These are phyloP conservation scores for Myotis vivesi DNA, from an alignment of 2,797 vertebrate genomes.

Conservation along the genomic window DNA sequence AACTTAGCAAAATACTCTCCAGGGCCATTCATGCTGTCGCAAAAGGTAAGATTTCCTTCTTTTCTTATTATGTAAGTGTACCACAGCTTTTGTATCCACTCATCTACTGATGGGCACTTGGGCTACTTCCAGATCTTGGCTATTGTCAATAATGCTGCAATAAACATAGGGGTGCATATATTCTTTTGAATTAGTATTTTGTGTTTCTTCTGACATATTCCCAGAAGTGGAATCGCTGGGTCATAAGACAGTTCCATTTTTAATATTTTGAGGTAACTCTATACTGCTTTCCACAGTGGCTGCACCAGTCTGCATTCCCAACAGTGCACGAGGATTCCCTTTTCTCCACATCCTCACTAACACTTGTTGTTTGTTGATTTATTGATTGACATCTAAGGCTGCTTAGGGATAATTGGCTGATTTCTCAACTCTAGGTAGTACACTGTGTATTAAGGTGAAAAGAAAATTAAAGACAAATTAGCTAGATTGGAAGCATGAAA, in stretches of 20 bases:
- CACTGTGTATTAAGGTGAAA: conserved; percentile 47
- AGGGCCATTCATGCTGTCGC: neutral
- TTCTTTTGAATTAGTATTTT: neutral
- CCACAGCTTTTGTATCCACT: neutral
- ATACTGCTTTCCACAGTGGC: neutral
- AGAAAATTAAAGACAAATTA: conserved; percentile 48
- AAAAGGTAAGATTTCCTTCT: neutral
- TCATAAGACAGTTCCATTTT: neutral
- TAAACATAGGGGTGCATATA: neutral
- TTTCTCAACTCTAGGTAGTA: conserved; percentile 57
- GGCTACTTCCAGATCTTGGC: neutral
- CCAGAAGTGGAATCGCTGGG: neutral
- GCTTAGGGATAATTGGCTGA: conserved; percentile 1
- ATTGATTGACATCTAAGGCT: neutral
- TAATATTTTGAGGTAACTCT: neutral
- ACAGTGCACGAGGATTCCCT: neutral
- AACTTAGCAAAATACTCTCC: neutral
- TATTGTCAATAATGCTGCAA: neutral
- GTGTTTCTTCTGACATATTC: neutral
- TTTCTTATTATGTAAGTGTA: neutral
- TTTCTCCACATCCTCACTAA: neutral
- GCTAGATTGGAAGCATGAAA: neutral
- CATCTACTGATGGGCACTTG: neutral
- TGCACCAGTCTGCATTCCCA: neutral
- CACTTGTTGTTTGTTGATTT: neutral